These are phyloP conservation scores for Pollenia angustigena DNA, from an alignment of 2,888 invertebrate genomes.

Conservation along the genomic window DNA sequence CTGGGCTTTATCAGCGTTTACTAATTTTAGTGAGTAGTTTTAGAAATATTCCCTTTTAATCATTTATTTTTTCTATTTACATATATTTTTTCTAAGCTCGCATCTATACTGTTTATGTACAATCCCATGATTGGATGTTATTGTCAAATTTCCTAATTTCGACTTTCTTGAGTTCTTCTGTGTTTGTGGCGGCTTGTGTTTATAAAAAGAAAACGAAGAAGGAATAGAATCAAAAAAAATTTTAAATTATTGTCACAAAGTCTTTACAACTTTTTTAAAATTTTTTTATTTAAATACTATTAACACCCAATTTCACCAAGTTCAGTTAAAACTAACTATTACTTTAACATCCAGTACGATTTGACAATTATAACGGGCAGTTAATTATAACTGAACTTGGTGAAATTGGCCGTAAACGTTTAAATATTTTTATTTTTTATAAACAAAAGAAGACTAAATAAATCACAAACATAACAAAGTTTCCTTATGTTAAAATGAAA, in stretches of 20 bases:
- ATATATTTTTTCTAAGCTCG: constrained; percentile 86
- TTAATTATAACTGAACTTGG: no score
- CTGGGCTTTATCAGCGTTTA: constrained; percentile 92
- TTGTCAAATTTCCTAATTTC: constrained; percentile 91
- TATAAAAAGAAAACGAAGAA: constrained; percentile 85
- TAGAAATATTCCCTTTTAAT: neutral
- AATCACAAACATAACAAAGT: no score
- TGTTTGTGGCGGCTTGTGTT: constrained; percentile 89
- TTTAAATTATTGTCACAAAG: neutral
- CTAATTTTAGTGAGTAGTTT: constrained; percentile 91
- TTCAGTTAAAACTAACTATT: no score
- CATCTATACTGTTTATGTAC: constrained; percentile 91
- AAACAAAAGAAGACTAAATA: no score
- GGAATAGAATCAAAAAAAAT: constrained; percentile 71
- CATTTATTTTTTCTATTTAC: neutral
- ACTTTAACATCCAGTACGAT: no score
- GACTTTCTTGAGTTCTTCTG: constrained; percentile 88
- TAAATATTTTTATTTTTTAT: no score
- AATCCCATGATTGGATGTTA: constrained; percentile 90
- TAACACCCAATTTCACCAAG: no score
- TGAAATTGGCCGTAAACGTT: no score
- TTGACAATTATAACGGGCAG: no score
- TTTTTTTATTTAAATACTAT: neutral
- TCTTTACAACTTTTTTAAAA: neutral
- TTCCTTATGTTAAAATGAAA: no score